Evolutionary conservation across 2,797 vertebrate species (phyloP).

Genomic region (Pangasius krempfi): DNA sequence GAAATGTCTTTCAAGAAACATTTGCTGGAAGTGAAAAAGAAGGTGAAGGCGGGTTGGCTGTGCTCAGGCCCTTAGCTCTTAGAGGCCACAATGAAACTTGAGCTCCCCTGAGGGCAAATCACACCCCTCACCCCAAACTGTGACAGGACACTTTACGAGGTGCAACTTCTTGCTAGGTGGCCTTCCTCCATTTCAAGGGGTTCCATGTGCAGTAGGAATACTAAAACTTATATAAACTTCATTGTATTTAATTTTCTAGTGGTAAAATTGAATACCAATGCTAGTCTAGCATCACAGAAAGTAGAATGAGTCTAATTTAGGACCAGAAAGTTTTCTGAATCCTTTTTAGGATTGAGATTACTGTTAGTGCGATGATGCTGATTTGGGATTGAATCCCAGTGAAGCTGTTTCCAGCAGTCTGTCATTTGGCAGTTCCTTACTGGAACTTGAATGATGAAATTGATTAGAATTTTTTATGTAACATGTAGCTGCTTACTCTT

Average conservation of each 20-base stretch:
- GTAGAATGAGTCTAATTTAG: too few species aligned
- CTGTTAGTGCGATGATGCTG: background rate
- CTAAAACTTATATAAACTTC: background rate
- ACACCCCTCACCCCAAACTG: background rate
- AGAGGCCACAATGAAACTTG: constrained; percentile 16
- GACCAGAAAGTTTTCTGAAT: background rate
- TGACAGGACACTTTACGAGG: constrained; percentile 10
- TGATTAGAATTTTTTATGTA: background rate
- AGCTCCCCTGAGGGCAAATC: background rate
- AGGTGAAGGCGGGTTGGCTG: background rate
- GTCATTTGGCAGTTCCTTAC: background rate
- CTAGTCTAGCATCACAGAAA: background rate
- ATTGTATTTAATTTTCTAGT: background rate
- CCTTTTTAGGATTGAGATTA: background rate
- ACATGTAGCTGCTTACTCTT: background rate
- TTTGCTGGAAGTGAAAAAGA: background rate
- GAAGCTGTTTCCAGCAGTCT: constrained; percentile 1
- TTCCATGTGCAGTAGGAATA: background rate
- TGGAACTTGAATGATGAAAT: background rate
- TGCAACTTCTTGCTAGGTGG: background rate
- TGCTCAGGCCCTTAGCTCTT: background rate
- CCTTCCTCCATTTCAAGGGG: background rate
- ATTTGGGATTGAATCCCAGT: background rate
- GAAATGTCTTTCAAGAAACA: background rate
- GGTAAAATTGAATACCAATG: background rate